phyloP scores from a whole-genome alignment of 2,797 vertebrate genomes.

The Spea hammondii region DNA sequence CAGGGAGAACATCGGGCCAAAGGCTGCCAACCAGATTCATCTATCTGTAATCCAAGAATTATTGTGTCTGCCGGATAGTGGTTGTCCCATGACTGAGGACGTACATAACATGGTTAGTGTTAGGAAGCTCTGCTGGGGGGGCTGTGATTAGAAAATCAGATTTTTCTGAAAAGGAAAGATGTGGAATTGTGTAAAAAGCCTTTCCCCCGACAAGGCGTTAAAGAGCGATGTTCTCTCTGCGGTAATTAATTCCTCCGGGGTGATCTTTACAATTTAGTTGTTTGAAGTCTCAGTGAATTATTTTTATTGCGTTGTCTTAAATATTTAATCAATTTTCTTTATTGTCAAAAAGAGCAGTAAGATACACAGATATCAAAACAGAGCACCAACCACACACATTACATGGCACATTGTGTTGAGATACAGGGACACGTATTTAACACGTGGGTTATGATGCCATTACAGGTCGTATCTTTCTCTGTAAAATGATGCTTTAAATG shows the following conservation, averaged over 20 bases:
- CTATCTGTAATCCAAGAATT: conserved; percentile 34
- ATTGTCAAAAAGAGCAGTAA: too few species aligned
- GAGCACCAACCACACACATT: too few species aligned
- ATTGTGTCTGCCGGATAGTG: conserved; percentile 24
- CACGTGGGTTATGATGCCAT: too few species aligned
- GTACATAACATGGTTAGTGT: conserved; percentile 2
- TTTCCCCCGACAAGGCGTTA: conserved; percentile 13
- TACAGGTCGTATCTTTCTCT: too few species aligned
- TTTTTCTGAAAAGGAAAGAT: conserved; percentile 13
- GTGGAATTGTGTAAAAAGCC: neutral
- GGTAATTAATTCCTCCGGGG: conserved; percentile 17
- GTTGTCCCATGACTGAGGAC: conserved; percentile 4
- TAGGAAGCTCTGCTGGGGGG: neutral
- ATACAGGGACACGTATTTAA: too few species aligned
- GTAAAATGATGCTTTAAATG: too few species aligned
- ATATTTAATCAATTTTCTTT: too few species aligned
- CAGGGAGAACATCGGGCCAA: too few species aligned
- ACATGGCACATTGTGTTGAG: too few species aligned
- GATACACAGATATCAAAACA: too few species aligned
- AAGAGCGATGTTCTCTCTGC: conserved; percentile 13
- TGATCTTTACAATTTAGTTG: conserved; percentile 2
- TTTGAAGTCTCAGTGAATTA: neutral
- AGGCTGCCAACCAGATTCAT: too few species aligned
- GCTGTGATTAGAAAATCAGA: conserved; percentile 24
- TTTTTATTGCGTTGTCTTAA: neutral